Base-by-base conservation (phyloP, 1,140 invertebrate genomes). In the Magallana angulata region DNA sequence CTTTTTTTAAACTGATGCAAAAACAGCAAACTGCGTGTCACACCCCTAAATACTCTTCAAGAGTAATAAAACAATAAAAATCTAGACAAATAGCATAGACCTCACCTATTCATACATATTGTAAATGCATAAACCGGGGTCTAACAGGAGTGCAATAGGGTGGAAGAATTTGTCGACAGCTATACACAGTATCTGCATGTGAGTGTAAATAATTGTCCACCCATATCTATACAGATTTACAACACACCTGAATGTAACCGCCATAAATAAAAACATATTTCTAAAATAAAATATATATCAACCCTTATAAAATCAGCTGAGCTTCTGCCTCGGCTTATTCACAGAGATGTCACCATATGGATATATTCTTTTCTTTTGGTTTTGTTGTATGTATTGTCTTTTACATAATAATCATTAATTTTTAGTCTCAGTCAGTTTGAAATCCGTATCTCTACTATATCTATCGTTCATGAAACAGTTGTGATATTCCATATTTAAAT, bases 171-270 rank as follows among this genome's bases (percentile, higher is more conserved):
- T 5, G 24, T 30, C n/a, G 14, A 62, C 0, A 62, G 36, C 2
- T 6, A 62, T 76, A 30, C 8, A 24, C 36, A 48, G 36, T 48
- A 48, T 48, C 3, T 12, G 24, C 24, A 76, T 30, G 68, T 76
- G 68, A 76, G 30, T 76, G 68, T 76, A 76, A 76, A 76, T 30
- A 7, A 76, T 76, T 76, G 68, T 76, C 68, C 68, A 76, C 68
- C 68, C 68, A 76, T 76, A 30, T 76, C 7, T 3, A 76, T 76
- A 5, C 36, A n/a, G 60, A 64, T 64, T 30, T 30, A 76, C 7
- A 11, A 30, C 24, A 76, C 68, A 30, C 68, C 68, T 30, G 36
- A 71, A 76, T 30, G 12, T 48, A 48, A 48, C 9, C 30, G 12
- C 18, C 24, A 30, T 76, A 18, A 30, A 76, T 76, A 76, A 76